These are phyloP conservation scores for Tachysurus vachellii DNA, from an alignment of 2,113 vertebrate genomes.

Conservation along the genomic window DNA sequence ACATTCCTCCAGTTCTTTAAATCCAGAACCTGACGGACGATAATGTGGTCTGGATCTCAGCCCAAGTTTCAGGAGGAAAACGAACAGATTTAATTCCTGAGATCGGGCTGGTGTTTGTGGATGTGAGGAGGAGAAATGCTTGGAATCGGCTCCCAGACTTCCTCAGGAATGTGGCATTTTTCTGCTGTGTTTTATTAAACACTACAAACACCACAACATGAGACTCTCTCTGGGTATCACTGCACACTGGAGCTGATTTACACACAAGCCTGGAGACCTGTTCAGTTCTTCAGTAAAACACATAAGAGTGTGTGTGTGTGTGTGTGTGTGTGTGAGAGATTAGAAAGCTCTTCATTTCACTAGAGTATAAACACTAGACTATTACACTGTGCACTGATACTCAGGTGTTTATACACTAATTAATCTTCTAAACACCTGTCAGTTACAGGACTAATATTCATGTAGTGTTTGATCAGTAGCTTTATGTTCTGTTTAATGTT, in stretches of 20 bases:
- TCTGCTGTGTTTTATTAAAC: not conserved
- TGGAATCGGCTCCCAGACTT: not conserved
- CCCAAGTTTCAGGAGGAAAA: slow-evolving; percentile 3
- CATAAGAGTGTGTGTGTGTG: no score
- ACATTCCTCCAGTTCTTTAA: slow-evolving; percentile 39
- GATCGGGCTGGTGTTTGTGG: not conserved
- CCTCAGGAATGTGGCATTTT: slow-evolving; percentile 8
- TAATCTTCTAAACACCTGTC: not conserved
- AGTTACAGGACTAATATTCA: not conserved
- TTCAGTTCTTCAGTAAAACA: not conserved
- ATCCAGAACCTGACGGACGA: slow-evolving; percentile 32
- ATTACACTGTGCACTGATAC: not conserved
- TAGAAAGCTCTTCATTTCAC: not conserved
- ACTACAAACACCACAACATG: not conserved
- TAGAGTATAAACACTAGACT: not conserved
- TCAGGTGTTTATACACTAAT: not conserved
- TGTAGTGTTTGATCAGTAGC: not conserved
- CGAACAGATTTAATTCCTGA: slow-evolving; percentile 49
- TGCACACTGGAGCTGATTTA: not conserved
- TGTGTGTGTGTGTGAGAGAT: no score
- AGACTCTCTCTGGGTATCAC: not conserved
- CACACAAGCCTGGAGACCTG: not conserved
- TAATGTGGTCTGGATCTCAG: slow-evolving; percentile 35
- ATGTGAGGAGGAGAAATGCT: not conserved
- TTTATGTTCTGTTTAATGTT: not conserved